Conservation (phyloP, 2,113 vertebrate species). For the Fregata magnificens region DNA sequence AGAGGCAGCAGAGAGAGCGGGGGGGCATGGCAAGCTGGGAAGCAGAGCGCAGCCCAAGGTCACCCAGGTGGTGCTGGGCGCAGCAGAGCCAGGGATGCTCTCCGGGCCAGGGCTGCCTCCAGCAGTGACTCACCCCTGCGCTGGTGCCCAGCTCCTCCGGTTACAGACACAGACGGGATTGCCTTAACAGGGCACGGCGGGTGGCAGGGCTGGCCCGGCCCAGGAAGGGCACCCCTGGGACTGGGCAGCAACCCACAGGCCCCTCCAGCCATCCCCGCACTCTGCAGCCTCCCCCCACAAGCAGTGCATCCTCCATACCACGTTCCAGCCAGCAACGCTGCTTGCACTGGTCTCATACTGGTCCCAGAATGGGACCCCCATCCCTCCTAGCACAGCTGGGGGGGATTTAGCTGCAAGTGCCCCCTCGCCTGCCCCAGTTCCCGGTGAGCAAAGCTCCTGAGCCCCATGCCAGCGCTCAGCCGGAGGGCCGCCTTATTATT, state of each 20-base stretch:
- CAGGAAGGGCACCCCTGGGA: neutral
- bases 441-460: neutral
- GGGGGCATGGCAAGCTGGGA: fast-evolving
- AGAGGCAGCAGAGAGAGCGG: neutral
- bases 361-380: neutral
- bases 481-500: neutral
- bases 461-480: neutral
- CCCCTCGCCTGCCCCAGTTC: neutral
- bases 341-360: neutral
- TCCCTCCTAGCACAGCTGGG: neutral
- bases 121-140: neutral
- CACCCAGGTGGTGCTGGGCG: neutral
- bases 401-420: neutral
- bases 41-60: neutral
- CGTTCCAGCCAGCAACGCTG: fast-evolving
- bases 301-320: neutral
- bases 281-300: neutral
- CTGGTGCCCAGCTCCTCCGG: neutral
- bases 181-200: neutral
- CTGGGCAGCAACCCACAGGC: fast-evolving
- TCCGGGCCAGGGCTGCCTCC: neutral
- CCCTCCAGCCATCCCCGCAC: neutral
- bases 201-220: neutral
- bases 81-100: neutral
- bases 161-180: neutral